Evolutionary conservation across 2,888 invertebrate genomes (phyloP).

Genomic region (Galerucella nymphaeae): DNA sequence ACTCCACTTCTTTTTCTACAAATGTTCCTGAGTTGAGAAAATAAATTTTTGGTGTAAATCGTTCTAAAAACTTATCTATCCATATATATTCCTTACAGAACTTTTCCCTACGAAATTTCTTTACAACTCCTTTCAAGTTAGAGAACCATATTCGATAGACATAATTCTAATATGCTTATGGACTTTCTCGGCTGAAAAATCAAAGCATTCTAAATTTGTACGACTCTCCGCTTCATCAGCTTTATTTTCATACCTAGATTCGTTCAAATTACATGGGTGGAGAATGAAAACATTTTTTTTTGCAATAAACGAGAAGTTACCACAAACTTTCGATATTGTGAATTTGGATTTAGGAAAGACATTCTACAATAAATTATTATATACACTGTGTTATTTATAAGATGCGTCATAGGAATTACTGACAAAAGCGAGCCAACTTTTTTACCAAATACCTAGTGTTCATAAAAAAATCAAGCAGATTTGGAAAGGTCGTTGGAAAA

Average conservation of each 20-base stretch:
- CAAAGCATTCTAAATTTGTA: conserved; percentile 39
- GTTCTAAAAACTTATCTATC: neutral
- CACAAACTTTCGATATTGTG: no score
- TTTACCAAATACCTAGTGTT: no score
- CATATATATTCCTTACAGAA: neutral
- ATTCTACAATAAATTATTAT: no score
- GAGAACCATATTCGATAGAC: conserved; percentile 22
- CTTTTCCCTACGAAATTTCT: conserved; percentile 14
- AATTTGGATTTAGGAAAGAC: no score
- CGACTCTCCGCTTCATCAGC: conserved; percentile 43
- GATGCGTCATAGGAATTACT: no score
- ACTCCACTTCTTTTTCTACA: no score
- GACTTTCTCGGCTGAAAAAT: conserved; percentile 41
- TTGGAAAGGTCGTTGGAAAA: no score
- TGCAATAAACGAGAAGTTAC: neutral
- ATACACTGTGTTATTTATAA: no score
- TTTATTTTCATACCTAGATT: conserved; percentile 37
- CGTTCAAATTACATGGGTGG: conserved; percentile 30
- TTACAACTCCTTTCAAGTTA: conserved; percentile 18
- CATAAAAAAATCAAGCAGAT: no score
- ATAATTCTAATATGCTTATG: conserved; percentile 27
- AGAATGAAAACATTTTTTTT: neutral
- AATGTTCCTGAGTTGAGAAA: neutral
- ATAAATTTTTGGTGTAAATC: neutral
- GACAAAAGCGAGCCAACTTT: no score